Evolutionary conservation across 2,113 vertebrate species (phyloP).

Genomic region (Nothocercus julius): DNA sequence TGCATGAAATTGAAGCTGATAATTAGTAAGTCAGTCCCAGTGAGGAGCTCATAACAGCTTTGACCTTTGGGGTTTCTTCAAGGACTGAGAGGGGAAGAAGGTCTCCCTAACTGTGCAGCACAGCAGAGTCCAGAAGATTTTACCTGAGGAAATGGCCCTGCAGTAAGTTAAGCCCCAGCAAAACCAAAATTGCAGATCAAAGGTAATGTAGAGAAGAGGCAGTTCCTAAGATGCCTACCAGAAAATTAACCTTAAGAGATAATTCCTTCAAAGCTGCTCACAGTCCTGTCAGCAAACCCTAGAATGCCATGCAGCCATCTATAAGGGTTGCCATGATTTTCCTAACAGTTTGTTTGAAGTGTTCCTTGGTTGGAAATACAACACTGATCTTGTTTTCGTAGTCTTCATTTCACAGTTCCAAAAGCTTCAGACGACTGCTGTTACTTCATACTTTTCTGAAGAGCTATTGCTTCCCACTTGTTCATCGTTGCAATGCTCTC

Average conservation of each 20-base stretch:
- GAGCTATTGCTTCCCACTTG: not conserved
- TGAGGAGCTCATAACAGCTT: not conserved
- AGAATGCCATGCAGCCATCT: not conserved
- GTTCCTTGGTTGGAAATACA: not conserved
- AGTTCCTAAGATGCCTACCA: not conserved
- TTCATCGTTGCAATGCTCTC: not conserved
- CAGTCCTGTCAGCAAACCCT: not conserved
- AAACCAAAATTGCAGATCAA: not conserved
- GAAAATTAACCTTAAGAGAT: conserved; percentile 11
- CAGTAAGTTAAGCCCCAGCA: not conserved
- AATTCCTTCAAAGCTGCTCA: conserved; percentile 16
- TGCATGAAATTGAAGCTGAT: conserved; percentile 46
- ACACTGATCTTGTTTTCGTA: not conserved
- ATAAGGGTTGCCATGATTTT: not conserved
- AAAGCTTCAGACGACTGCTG: not conserved
- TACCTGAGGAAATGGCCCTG: not conserved
- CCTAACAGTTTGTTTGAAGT: not conserved
- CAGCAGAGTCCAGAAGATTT: not conserved
- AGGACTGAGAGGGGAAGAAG: not conserved
- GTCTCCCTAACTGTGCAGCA: not conserved
- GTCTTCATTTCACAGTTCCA: not conserved
- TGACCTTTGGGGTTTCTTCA: conserved; percentile 21
- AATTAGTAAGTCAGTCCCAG: conserved; percentile 26
- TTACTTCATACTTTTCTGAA: not conserved
- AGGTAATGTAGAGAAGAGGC: not conserved